Conservation (phyloP, 2,797 vertebrate species). For the Amblyopsis hoosieri region DNA sequence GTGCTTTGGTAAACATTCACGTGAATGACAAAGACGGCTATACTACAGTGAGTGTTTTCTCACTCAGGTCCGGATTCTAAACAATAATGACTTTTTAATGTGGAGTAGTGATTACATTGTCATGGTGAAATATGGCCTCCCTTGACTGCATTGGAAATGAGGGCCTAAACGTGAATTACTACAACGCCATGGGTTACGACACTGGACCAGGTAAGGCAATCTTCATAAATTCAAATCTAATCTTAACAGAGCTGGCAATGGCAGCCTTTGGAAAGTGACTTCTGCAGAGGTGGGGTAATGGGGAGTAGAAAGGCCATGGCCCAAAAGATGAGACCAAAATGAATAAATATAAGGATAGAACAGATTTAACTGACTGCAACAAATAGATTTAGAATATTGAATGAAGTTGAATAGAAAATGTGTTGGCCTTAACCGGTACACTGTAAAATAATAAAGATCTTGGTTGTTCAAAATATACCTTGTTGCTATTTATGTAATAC, state of each 20-base stretch:
- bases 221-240: constrained; percentile 99
- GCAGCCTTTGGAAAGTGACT: constrained; percentile 79
- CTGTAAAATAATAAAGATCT: no score
- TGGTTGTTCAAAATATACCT: no score
- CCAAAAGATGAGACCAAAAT: background rate
- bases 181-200: constrained; percentile 84
- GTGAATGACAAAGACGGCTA: constrained; percentile 93
- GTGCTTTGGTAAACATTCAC: constrained; percentile 90
- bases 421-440: no score
- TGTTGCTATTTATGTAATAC: no score
- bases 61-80: constrained; percentile 93
- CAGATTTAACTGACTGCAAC: no score
- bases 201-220: constrained; percentile 89
- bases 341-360: no score
- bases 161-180: constrained; percentile 90
- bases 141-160: constrained; percentile 90
- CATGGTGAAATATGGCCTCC: constrained; percentile 93
- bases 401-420: no score
- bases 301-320: constrained; percentile 21
- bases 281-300: constrained; percentile 36
- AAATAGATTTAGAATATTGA: no score
- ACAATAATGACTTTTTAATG: constrained; percentile 99
- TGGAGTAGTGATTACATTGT: constrained; percentile 99
- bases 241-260: constrained; percentile 87
- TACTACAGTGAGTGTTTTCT: constrained; percentile 93